These are phyloP conservation scores for Disparrhopalites patrizii DNA, from an alignment of 2,888 invertebrate species.

Conservation along the genomic window DNA sequence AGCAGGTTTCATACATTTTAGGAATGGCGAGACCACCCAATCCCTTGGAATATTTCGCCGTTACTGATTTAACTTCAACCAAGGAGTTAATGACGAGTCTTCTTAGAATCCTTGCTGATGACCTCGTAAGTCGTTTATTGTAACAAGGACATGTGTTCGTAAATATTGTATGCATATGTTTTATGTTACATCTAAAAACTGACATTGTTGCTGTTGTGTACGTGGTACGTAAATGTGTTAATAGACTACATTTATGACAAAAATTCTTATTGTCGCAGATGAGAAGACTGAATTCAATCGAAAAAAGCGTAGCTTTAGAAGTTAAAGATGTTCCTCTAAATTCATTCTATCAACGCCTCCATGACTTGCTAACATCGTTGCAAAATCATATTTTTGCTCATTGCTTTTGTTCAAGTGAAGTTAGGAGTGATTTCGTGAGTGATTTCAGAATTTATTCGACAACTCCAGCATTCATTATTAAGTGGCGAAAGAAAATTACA, in stretches of 20 bases:
- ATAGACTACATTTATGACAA: background rate
- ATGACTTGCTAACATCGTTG: constrained; percentile 57
- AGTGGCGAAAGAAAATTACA: background rate
- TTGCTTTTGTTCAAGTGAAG: constrained; percentile 49
- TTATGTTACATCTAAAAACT: background rate
- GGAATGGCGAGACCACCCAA: constrained; percentile 53
- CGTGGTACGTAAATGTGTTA: background rate
- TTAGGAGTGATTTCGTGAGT: constrained; percentile 20
- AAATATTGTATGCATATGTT: background rate
- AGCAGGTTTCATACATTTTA: constrained; percentile 58
- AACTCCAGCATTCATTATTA: background rate
- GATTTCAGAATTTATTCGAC: background rate
- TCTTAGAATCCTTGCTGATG: constrained; percentile 37
- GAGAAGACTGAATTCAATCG: constrained; percentile 6
- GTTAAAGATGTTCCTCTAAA: constrained; percentile 13
- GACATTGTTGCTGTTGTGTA: background rate
- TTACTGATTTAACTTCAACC: constrained; percentile 38
- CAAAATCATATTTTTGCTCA: constrained; percentile 61
- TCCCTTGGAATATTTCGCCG: constrained; percentile 31
- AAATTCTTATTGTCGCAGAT: too few species aligned
- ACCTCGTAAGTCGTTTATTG: constrained; percentile 21
- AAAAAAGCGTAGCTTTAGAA: background rate
- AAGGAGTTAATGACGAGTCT: constrained; percentile 40
- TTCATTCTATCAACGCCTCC: constrained; percentile 19
- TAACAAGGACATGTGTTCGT: background rate